Conservation (phyloP, 2,888 invertebrate genomes). For the Drosophila paranaensis region DNA sequence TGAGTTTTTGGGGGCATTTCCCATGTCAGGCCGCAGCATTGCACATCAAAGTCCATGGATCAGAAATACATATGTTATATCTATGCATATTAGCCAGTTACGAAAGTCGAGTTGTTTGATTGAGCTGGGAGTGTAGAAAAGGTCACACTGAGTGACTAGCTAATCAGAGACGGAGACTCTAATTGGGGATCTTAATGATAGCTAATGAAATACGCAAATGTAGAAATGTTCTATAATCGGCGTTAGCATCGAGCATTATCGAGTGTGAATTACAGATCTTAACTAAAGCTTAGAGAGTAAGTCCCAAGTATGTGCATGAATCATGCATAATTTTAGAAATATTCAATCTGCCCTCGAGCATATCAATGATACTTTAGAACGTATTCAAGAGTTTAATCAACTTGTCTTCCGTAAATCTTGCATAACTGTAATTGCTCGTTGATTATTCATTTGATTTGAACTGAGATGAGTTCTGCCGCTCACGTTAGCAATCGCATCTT, state of each 20-base stretch:
- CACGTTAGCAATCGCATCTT: conserved; percentile 42
- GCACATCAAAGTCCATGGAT: conserved; percentile 33
- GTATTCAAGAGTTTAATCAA: conserved; percentile 40
- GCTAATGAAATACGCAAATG: conserved; percentile 37
- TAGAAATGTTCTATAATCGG: conserved; percentile 27
- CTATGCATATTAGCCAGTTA: conserved; percentile 27
- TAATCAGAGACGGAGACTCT: conserved; percentile 42
- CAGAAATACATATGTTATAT: conserved; percentile 6
- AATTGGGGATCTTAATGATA: conserved; percentile 43
- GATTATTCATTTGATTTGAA: conserved; percentile 39
- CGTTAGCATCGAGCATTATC: neutral
- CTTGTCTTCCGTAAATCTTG: conserved; percentile 44
- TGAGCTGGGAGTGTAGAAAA: conserved; percentile 26
- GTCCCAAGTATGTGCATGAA: neutral
- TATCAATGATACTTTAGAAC: conserved; percentile 6
- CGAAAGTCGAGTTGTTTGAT: conserved; percentile 38
- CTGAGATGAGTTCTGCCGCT: conserved; percentile 8
- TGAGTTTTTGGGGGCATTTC: conserved; percentile 57
- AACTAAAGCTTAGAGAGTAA: neutral
- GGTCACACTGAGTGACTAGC: conserved; percentile 24
- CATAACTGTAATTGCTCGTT: conserved; percentile 24
- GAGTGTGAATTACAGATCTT: conserved; percentile 1
- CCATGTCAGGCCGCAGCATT: conserved; percentile 59
- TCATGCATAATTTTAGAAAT: neutral
- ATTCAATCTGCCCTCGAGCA: conserved; percentile 9